phyloP scores from a whole-genome alignment of 1,140 invertebrate genomes.

The Matsumurasca onukii region DNA sequence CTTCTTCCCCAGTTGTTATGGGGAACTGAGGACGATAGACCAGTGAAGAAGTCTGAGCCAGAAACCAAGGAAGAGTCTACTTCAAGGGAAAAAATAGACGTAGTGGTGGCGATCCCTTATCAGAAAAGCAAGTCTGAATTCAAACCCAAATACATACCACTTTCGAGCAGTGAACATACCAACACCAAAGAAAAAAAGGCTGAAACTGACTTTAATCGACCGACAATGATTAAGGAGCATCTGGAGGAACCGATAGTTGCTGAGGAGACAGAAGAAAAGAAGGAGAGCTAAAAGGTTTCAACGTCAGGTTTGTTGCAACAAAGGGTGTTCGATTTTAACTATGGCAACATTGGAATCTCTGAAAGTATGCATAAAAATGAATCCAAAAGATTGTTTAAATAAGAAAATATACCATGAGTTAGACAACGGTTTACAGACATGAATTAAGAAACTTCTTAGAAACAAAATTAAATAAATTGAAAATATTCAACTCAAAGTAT shows the following conservation, averaged over 20 bases:
- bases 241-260: constrained; percentile 24
- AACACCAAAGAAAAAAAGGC: constrained; percentile 6
- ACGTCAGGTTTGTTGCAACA: no score
- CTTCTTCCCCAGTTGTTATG: constrained; percentile 31
- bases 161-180: neutral
- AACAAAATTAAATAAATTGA: no score
- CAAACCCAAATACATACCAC: constrained; percentile 28
- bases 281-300: neutral
- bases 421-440: no score
- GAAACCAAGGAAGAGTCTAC: neutral
- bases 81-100: neutral
- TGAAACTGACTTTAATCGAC: constrained; percentile 25
- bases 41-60: neutral
- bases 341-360: no score
- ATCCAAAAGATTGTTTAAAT: no score
- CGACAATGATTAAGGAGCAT: constrained; percentile 17
- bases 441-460: no score
- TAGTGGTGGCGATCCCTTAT: constrained; percentile 21
- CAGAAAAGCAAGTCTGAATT: constrained; percentile 18
- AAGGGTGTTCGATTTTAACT: no score
- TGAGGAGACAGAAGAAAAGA: neutral
- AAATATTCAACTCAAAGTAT: no score
- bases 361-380: no score
- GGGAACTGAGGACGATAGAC: neutral
- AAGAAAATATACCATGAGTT: no score